These are phyloP conservation scores for Alouatta caraya DNA, from an alignment of 2,797 vertebrate genomes.

Conservation along the genomic window DNA sequence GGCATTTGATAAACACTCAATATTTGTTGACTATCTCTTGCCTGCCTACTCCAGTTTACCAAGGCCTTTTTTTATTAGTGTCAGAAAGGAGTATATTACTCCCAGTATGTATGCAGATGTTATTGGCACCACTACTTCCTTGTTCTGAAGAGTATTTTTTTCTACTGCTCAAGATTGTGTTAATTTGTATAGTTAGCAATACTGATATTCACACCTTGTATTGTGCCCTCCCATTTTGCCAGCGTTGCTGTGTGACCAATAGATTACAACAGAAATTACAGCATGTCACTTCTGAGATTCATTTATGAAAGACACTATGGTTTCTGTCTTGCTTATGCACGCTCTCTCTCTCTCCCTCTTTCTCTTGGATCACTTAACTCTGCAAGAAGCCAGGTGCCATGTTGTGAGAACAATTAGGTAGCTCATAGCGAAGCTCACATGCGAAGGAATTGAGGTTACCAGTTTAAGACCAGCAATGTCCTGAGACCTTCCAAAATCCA, in stretches of 20 bases:
- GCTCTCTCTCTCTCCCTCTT: background rate
- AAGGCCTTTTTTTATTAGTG: background rate
- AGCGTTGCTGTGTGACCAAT: background rate
- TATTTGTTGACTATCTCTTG: background rate
- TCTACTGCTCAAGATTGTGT: background rate
- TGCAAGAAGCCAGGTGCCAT: background rate
- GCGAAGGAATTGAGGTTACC: background rate
- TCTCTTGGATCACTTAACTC: background rate
- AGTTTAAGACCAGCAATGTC: background rate
- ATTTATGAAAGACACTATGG: background rate
- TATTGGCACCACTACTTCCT: background rate
- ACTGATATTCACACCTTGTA: background rate
- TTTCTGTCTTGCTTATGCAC: background rate
- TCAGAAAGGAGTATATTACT: background rate
- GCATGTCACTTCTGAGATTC: background rate
- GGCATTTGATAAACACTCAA: background rate
- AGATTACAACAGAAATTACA: background rate
- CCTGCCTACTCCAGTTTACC: background rate
- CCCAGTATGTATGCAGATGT: background rate
- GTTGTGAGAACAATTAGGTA: background rate
- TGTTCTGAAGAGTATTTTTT: conserved; percentile 16
- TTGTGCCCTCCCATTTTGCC: background rate
- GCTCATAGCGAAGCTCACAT: background rate
- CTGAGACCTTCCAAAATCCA: background rate
- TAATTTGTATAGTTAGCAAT: background rate